Evolutionary conservation across 2,797 vertebrate genomes (phyloP).

Genomic region (Allobates femoralis): DNA sequence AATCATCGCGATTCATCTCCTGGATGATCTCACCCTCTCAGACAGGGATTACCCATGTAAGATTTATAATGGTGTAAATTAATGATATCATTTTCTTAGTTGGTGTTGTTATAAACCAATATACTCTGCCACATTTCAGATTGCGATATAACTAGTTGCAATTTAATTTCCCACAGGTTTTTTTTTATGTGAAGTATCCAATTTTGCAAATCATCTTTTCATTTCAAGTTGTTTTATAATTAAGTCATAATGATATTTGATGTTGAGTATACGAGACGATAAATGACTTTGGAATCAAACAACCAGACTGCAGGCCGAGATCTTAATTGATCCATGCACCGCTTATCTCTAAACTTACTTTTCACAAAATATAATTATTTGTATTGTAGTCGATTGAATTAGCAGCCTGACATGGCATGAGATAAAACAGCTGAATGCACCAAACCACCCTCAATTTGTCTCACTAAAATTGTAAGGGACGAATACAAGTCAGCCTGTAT

Average conservation of each 20-base stretch:
- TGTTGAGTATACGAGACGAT: slow-evolving; percentile 57
- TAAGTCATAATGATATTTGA: slow-evolving; percentile 59
- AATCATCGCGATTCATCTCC: not conserved
- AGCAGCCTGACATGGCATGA: slow-evolving; percentile 9
- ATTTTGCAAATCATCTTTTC: slow-evolving; percentile 31
- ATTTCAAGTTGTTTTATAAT: slow-evolving; percentile 43
- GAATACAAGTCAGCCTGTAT: not conserved
- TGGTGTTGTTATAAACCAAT: slow-evolving; percentile 4
- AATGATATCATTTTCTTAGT: not conserved
- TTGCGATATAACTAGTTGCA: not conserved
- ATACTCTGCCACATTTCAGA: not conserved
- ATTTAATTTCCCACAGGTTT: slow-evolving; percentile 29
- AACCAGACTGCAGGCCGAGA: slow-evolving; percentile 35
- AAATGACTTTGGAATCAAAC: slow-evolving; percentile 52
- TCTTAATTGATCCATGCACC: slow-evolving; percentile 40
- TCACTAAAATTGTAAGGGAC: slow-evolving; percentile 3
- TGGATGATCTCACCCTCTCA: not conserved
- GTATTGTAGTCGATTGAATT: slow-evolving; percentile 53
- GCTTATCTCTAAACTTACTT: slow-evolving; percentile 45
- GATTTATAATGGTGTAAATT: not conserved
- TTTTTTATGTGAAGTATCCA: slow-evolving; percentile 35
- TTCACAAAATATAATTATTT: slow-evolving; percentile 65
- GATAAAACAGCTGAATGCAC: not conserved
- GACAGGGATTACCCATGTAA: not conserved
- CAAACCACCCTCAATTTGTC: slow-evolving; percentile 9